A percentile compares a stretch with the other conserved stretches of the same genome.
Evolutionary conservation across 2,797 vertebrate genomes (phyloP).

Genomic region (Mus minutoides): DNA sequence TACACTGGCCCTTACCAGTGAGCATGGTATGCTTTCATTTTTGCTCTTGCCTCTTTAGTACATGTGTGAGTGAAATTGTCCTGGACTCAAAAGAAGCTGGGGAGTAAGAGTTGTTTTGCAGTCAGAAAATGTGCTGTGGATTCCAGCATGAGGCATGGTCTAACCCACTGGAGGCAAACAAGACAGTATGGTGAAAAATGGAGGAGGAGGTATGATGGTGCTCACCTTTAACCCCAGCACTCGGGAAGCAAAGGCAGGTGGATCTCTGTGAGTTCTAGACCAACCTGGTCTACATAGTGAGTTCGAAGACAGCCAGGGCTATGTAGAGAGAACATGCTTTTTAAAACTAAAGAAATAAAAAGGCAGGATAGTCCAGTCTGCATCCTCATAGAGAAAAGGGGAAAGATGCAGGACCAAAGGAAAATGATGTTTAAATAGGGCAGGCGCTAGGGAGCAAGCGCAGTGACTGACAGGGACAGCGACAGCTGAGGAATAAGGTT

Average conservation of each 20-base stretch:
- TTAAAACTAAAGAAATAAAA: background rate
- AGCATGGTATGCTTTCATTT: background rate
- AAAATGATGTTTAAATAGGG: background rate
- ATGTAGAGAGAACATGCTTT: background rate
- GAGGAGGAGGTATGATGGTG: no score
- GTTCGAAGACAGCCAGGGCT: background rate
- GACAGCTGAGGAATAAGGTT: background rate
- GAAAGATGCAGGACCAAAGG: background rate
- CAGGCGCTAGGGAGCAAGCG: background rate
- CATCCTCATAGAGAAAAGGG: background rate
- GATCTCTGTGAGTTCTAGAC: background rate
- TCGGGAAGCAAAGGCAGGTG: background rate
- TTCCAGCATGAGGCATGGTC: background rate
- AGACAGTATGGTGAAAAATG: background rate
- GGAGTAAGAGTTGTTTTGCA: background rate
- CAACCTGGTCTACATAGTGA: background rate
- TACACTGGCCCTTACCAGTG: background rate
- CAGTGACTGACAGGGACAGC: background rate
- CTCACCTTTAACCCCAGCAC: background rate
- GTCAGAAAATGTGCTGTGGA: background rate
- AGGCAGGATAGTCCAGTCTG: background rate
- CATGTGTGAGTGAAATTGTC: background rate
- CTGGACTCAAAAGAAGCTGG: background rate
- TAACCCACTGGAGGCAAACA: background rate
- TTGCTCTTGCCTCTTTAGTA: background rate